Evolutionary conservation across 1,140 invertebrate genomes (phyloP).

Genomic region (Manduca sexta): DNA sequence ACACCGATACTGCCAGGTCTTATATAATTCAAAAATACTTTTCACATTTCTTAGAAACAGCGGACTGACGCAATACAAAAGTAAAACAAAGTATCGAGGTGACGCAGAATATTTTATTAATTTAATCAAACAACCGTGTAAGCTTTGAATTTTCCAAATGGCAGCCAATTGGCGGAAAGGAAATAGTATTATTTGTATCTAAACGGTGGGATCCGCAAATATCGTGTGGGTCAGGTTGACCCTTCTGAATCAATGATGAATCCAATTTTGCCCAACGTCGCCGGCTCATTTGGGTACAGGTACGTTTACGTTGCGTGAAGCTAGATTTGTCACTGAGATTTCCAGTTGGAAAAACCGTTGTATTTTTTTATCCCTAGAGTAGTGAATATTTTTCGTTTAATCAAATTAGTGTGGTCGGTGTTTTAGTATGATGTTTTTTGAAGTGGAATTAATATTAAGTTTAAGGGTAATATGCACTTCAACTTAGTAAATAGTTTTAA

Average conservation of each 20-base stretch:
- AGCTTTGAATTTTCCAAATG: background rate
- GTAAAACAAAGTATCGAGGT: too few species aligned
- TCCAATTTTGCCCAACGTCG: conserved; percentile 18
- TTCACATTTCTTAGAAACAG: too few species aligned
- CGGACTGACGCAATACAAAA: too few species aligned
- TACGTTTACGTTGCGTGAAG: conserved; percentile 16
- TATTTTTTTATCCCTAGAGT: background rate
- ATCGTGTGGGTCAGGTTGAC: conserved; percentile 13
- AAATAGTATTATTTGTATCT: conserved; percentile 16
- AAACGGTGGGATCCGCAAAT: conserved; percentile 17
- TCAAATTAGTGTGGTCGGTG: background rate
- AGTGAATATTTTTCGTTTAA: background rate
- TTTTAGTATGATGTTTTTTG: too few species aligned
- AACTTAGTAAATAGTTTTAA: too few species aligned
- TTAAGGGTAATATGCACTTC: too few species aligned
- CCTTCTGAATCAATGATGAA: conserved; percentile 24
- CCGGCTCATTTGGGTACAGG: conserved; percentile 18
- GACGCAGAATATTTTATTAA: too few species aligned
- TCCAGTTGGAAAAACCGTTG: background rate
- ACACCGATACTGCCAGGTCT: too few species aligned
- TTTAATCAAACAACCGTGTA: background rate
- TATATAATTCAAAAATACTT: too few species aligned
- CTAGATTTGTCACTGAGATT: conserved; percentile 11
- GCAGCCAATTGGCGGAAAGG: background rate
- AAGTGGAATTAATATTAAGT: too few species aligned